These are phyloP conservation scores for Dendrolimus houi DNA, from an alignment of 2,888 invertebrate species.

Conservation along the genomic window DNA sequence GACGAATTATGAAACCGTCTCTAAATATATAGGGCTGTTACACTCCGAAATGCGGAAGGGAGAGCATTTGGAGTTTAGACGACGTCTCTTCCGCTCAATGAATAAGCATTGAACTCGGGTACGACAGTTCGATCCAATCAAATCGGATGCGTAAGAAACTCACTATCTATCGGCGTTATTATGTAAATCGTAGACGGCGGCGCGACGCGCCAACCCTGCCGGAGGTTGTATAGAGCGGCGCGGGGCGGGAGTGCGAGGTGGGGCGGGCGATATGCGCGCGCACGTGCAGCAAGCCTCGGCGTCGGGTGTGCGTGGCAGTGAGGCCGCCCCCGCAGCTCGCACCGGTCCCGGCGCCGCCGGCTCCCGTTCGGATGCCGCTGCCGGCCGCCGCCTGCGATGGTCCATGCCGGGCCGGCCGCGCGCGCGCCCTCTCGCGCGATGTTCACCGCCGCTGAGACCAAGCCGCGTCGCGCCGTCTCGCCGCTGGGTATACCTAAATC, in stretches of 20 bases:
- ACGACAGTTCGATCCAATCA: too few relatives aligned
- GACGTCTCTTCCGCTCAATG: too few relatives aligned
- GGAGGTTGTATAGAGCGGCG: slow-evolving; percentile 50
- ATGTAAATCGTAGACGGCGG: slow-evolving; percentile 10
- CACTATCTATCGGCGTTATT: slow-evolving; percentile 13
- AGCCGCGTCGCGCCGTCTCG: slow-evolving; percentile 73
- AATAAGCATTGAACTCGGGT: too few relatives aligned
- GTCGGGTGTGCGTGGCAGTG: slow-evolving; percentile 41
- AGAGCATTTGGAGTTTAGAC: too few relatives aligned
- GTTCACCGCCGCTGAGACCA: slow-evolving; percentile 70
- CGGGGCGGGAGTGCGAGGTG: slow-evolving; percentile 17
- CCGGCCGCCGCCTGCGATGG: slow-evolving; percentile 75
- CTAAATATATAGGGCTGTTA: slow-evolving; percentile 25
- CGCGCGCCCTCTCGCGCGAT: slow-evolving; percentile 72
- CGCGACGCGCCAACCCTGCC: slow-evolving; percentile 41
- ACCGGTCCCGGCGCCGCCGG: slow-evolving; percentile 68
- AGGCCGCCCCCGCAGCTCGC: slow-evolving; percentile 66
- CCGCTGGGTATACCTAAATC: slow-evolving; percentile 89
- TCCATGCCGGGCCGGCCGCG: slow-evolving; percentile 75
- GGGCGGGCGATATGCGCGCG: slow-evolving; percentile 24
- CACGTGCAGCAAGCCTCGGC: slow-evolving; percentile 21
- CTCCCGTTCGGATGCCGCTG: slow-evolving; percentile 72
- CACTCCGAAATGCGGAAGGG: slow-evolving; percentile 2
- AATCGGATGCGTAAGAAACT: slow-evolving; percentile 13
- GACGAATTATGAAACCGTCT: slow-evolving; percentile 25